These are phyloP conservation scores for Acyrthosiphon pisum DNA, from an alignment of 1,140 invertebrate genomes.

Conservation along the genomic window DNA sequence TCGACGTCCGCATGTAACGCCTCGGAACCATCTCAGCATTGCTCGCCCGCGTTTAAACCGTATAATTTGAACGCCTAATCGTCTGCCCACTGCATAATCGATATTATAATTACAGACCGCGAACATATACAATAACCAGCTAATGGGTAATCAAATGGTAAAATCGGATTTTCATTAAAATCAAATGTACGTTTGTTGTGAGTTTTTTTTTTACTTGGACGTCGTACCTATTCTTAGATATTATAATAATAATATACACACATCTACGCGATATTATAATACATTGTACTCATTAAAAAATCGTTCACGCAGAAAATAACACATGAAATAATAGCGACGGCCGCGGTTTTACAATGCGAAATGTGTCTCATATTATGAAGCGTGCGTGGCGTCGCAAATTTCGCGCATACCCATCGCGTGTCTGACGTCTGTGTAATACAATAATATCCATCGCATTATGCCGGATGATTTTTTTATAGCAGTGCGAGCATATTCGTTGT, in stretches of 20 bases:
- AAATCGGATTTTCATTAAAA: background rate
- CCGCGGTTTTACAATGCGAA: background rate
- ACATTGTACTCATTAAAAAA: background rate
- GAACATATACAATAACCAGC: background rate
- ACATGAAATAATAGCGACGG: background rate
- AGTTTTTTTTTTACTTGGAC: background rate
- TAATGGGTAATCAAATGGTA: background rate
- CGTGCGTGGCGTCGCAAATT: background rate
- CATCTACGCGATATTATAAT: background rate
- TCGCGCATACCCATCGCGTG: background rate
- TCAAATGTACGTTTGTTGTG: background rate
- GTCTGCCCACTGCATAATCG: slow-evolving; percentile 46
- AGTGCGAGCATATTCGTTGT: too few species aligned
- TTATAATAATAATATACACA: background rate
- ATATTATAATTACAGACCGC: slow-evolving; percentile 35
- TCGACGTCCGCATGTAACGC: background rate
- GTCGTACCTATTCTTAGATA: background rate
- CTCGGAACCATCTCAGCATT: background rate
- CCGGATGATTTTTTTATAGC: background rate
- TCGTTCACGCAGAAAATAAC: background rate
- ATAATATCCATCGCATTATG: background rate
- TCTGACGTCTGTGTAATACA: background rate
- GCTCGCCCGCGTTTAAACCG: background rate
- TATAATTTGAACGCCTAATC: slow-evolving; percentile 26
- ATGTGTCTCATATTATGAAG: background rate